These are phyloP conservation scores for Euura saliciscinereae DNA, from an alignment of 1,140 invertebrate genomes.

Conservation along the genomic window DNA sequence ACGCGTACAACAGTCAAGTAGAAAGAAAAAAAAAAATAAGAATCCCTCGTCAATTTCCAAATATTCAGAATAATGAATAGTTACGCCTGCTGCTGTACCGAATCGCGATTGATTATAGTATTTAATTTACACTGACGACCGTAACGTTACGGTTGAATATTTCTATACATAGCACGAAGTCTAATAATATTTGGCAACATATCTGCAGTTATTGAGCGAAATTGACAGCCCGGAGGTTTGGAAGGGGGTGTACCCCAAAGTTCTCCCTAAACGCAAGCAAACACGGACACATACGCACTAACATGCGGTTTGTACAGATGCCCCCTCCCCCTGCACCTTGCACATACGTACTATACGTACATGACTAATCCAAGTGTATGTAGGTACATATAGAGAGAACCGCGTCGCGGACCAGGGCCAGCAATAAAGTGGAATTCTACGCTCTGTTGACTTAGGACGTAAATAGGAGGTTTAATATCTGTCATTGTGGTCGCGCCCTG, in stretches of 20 bases:
- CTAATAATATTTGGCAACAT: constrained; percentile 6
- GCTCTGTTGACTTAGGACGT: constrained; percentile 36
- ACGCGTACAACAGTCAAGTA: too few relatives aligned
- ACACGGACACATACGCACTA: background rate
- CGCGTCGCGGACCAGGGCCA: constrained; percentile 1
- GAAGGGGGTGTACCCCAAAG: background rate
- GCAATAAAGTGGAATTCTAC: constrained; percentile 34
- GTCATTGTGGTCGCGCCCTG: constrained; percentile 31
- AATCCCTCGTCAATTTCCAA: too few relatives aligned
- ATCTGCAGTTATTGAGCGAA: background rate
- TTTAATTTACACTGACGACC: too few relatives aligned
- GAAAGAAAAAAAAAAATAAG: too few relatives aligned
- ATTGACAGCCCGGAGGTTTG: background rate
- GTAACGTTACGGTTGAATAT: too few relatives aligned
- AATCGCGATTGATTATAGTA: too few relatives aligned
- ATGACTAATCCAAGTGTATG: background rate
- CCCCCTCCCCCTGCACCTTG: background rate
- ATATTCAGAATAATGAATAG: too few relatives aligned
- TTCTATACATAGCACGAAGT: background rate
- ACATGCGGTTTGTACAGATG: background rate
- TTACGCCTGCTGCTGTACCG: too few relatives aligned
- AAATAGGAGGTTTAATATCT: constrained; percentile 40
- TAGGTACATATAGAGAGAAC: background rate
- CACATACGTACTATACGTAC: background rate
- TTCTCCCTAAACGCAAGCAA: constrained; percentile 1